Conservation (phyloP, 1,140 invertebrate genomes). For the Papilio polytes region DNA sequence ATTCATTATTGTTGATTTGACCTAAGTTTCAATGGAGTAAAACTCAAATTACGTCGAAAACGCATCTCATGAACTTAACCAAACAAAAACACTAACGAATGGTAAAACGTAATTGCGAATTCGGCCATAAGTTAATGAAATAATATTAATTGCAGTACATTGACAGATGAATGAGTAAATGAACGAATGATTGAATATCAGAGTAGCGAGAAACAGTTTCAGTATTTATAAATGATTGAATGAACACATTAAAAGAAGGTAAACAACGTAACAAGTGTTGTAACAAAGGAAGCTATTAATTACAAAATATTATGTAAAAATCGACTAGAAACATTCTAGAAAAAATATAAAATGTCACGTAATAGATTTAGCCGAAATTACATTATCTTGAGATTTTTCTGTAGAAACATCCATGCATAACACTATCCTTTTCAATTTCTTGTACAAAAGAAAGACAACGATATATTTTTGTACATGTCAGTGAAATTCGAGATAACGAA, state of each 20-base stretch:
- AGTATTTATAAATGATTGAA: slow-evolving; percentile 1
- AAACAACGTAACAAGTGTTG: not conserved
- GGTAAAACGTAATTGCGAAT: too few relatives aligned
- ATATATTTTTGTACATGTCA: not conserved
- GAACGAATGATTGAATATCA: not conserved
- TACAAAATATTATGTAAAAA: not conserved
- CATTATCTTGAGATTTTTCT: too few relatives aligned
- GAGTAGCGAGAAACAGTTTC: not conserved
- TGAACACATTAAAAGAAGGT: not conserved
- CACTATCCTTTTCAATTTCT: too few relatives aligned
- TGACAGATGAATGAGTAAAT: slow-evolving; percentile 3
- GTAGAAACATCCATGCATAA: too few relatives aligned
- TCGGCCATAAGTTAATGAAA: too few relatives aligned
- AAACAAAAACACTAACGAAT: too few relatives aligned
- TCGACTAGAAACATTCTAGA: not conserved
- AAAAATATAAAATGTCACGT: not conserved
- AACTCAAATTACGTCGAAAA: too few relatives aligned
- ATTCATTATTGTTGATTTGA: too few relatives aligned
- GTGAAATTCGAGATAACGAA: not conserved
- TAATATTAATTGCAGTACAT: not conserved
- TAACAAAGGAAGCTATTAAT: not conserved
- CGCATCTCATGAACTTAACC: too few relatives aligned
- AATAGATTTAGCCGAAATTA: too few relatives aligned
- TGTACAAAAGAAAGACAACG: too few relatives aligned
- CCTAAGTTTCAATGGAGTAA: too few relatives aligned